A percentile compares a stretch with the other conserved stretches of the same genome.
These are phyloP conservation scores for Cyclargus thomasi DNA, from an alignment of 1,140 invertebrate species.

Conservation along the genomic window DNA sequence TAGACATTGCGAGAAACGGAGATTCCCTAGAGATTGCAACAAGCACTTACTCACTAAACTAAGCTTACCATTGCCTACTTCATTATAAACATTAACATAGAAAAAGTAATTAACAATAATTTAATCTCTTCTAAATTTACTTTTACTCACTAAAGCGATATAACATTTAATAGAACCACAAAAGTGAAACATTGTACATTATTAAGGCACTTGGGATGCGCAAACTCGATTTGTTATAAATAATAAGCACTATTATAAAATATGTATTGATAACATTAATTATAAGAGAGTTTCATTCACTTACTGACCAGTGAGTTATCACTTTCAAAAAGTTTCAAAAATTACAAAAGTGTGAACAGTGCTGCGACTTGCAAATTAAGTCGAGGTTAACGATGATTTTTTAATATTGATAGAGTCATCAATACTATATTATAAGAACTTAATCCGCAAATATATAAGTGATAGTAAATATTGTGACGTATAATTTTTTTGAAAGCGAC, in stretches of 20 bases:
- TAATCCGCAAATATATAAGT: too few relatives aligned
- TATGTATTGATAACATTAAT: constrained; percentile 48
- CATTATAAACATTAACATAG: constrained; percentile 66
- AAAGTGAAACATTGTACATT: constrained; percentile 64
- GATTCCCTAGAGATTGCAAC: constrained; percentile 60
- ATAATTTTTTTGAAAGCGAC: constrained; percentile 23
- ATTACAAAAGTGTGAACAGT: not conserved
- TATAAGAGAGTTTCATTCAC: constrained; percentile 45
- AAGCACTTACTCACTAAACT: constrained; percentile 36
- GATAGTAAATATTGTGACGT: not conserved
- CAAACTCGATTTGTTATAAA: constrained; percentile 56
- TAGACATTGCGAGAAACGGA: constrained; percentile 20
- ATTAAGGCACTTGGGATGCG: constrained; percentile 69
- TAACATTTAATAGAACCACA: constrained; percentile 70
- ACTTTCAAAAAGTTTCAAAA: not conserved
- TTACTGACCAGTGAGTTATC: constrained; percentile 39
- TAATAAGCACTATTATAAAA: constrained; percentile 63
- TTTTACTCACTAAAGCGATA: constrained; percentile 57
- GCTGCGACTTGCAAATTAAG: too few relatives aligned
- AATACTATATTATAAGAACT: too few relatives aligned
- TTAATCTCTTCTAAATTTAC: constrained; percentile 71
- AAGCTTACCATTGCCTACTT: constrained; percentile 32
- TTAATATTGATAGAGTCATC: too few relatives aligned
- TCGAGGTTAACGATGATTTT: too few relatives aligned
- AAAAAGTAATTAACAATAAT: constrained; percentile 69